Base-by-base conservation (phyloP, 2,888 invertebrate genomes). In the Lithodes maja region DNA sequence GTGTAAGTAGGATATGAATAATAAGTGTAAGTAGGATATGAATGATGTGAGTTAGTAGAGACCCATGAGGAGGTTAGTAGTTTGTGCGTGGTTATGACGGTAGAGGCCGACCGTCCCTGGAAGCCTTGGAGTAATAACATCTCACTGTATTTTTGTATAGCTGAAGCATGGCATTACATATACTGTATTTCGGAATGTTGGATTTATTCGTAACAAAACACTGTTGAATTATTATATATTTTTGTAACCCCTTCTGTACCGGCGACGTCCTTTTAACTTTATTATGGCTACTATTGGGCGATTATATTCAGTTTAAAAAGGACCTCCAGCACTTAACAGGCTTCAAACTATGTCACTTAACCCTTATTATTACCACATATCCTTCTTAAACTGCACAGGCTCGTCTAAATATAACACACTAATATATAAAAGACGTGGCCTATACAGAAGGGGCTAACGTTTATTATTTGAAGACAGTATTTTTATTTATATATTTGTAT, bases 71-170 rank as follows among this genome's bases (percentile, higher is more conserved):
- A 33, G 33, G 33, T 33, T 33, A 33, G 77, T 68, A 79, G 85
- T 85, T 85, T 85, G 85, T 85, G 85, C 85, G 85, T 85, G 85
- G 85, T 79, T 78, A 52, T 78, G 85, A 69, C 49, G 85, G 15
- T 53, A 17, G 83, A 49, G 77, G 71, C 83, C 69, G 55, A 69
- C 79, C 74, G 79, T 79, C 85, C 69, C 69, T 85, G 85, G 85
- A 85, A 85, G 85, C 85, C 85, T 85, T 69, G 85, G 79, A 78
- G 68, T 79, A 79, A 79, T 79, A 85, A 79, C 85, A 52, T 79
- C 69, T 85, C 77, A 85, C 85, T 68, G 85, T 52, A 85, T 69
- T 85, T 85, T 85, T 68, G 69, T 71, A 85, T 85, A 79, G 85
- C 85, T 85, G 55, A 79, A 85, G 69, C 85, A 68, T 69, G 78